Conservation (phyloP, 1,140 invertebrate species). For the Drosophila athabasca region DNA sequence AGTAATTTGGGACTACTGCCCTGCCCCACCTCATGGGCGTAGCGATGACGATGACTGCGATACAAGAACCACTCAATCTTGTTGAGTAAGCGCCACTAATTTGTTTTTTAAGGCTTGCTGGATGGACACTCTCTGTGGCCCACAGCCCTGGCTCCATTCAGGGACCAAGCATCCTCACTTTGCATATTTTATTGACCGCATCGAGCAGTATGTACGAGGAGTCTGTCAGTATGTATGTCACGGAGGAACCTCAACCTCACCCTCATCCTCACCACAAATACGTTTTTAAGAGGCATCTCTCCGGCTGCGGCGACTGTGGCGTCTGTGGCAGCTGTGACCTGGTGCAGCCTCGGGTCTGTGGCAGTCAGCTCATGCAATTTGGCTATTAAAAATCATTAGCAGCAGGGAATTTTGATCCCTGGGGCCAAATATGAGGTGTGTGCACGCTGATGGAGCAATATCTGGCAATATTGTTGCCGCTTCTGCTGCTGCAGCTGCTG, state of each 20-base stretch:
- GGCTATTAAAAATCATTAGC: constrained; percentile 80
- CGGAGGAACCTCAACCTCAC: constrained; percentile 12
- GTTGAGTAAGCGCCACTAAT: constrained; percentile 79
- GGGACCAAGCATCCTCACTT: constrained; percentile 18
- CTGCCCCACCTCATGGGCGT: constrained; percentile 9
- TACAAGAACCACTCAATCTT: constrained; percentile 71
- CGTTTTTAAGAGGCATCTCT: constrained; percentile 61
- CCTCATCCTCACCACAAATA: constrained; percentile 52
- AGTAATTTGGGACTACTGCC: background rate
- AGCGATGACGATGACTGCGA: constrained; percentile 55
- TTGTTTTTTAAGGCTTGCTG: constrained; percentile 66
- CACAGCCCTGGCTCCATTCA: too few relatives aligned
- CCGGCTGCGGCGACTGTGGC: constrained; percentile 15
- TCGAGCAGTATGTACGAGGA: constrained; percentile 3
- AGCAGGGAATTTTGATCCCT: constrained; percentile 53
- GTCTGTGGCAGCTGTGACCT: constrained; percentile 31
- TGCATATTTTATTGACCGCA: constrained; percentile 78
- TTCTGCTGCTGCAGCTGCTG: constrained; percentile 32
- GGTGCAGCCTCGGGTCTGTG: constrained; percentile 18
- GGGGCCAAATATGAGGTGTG: constrained; percentile 29
- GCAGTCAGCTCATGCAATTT: constrained; percentile 67
- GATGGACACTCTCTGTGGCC: constrained; percentile 8
- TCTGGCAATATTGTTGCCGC: constrained; percentile 35
- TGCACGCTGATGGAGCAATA: constrained; percentile 19
- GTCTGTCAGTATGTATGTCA: constrained; percentile 43